These are phyloP conservation scores for Cephalophus harveyi DNA, from an alignment of 2,113 vertebrate species.

Conservation along the genomic window DNA sequence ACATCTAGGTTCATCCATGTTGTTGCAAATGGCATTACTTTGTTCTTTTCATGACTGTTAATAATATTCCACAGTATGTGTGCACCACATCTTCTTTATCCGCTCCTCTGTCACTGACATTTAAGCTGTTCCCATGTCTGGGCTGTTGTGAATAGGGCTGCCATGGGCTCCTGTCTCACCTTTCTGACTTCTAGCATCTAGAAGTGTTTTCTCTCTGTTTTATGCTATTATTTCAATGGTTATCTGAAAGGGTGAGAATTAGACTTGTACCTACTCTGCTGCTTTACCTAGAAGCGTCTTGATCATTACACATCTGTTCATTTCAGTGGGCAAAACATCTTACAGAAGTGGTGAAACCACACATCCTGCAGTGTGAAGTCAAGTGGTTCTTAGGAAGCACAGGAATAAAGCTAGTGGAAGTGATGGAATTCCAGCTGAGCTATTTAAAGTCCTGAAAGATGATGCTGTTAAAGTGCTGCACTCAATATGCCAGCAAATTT, in stretches of 20 bases:
- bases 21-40: not conserved
- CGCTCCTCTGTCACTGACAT: not conserved
- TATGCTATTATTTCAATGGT: not conserved
- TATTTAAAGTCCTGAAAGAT: not conserved
- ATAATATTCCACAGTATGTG: rapidly evolving
- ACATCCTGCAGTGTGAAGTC: not conserved
- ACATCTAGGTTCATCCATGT: not conserved
- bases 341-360: not conserved
- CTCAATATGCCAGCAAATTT: not conserved
- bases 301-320: not conserved
- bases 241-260: not conserved
- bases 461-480: not conserved
- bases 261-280: too few relatives aligned
- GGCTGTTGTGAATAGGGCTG: not conserved
- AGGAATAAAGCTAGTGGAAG: not conserved
- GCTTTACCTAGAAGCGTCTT: not conserved
- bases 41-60: not conserved
- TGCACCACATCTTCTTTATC: not conserved
- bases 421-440: not conserved
- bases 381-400: not conserved
- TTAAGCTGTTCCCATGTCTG: not conserved
- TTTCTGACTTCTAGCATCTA: too few relatives aligned
- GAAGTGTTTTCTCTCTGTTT: rapidly evolving
- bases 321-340: not conserved
- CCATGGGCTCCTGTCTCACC: not conserved